phyloP scores from a whole-genome alignment of 2,797 vertebrate genomes.

The Acridotheres tristis region DNA sequence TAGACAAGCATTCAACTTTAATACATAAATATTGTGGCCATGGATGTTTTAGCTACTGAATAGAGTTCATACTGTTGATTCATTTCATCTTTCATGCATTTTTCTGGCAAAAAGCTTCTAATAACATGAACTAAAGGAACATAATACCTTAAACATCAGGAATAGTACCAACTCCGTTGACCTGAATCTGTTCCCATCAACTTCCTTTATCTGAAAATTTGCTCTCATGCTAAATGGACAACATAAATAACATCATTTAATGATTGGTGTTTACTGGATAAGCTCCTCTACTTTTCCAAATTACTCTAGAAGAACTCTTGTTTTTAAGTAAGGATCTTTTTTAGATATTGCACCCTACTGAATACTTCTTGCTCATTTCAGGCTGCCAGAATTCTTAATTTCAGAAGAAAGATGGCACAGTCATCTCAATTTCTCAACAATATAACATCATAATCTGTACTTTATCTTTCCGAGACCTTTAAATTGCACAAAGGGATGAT shows the following conservation, averaged over 20 bases:
- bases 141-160: slow-evolving; percentile 36
- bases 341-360: not conserved
- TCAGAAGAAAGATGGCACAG: not conserved
- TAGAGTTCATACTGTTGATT: not conserved
- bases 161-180: slow-evolving; percentile 33
- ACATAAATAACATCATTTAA: slow-evolving; percentile 22
- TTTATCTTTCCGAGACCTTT: not conserved
- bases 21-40: not conserved
- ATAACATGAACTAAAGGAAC: slow-evolving; percentile 19
- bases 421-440: not conserved
- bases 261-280: not conserved
- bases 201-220: slow-evolving; percentile 42
- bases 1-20: not conserved
- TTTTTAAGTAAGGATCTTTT: not conserved
- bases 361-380: not conserved
- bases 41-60: not conserved
- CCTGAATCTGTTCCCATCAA: slow-evolving; percentile 27
- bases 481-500: not conserved
- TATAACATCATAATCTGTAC: not conserved
- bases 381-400: not conserved
- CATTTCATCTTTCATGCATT: not conserved
- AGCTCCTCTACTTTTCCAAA: not conserved
- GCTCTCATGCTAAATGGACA: slow-evolving; percentile 23
- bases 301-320: not conserved
- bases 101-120: slow-evolving; percentile 27